Evolutionary conservation across 1,140 invertebrate species (phyloP).

Genomic region (Drosophila paulistorum): DNA sequence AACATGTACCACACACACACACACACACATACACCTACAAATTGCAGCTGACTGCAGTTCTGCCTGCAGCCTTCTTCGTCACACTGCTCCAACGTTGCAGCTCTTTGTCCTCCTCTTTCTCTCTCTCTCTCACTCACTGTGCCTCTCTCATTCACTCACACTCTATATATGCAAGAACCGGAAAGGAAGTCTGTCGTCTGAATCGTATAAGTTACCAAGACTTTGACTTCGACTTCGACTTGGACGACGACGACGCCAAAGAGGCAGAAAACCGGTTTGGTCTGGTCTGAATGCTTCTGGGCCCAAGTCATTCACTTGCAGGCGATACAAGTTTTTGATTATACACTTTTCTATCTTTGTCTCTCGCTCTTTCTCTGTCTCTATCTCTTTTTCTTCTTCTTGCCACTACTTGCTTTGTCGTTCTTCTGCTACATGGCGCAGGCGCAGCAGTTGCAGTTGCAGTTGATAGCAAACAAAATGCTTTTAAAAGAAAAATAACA

Average conservation of each 20-base stretch:
- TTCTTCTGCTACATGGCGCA: constrained; percentile 24
- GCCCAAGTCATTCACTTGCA: constrained; percentile 78
- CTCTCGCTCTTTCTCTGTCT: not conserved
- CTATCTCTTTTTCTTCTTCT: not conserved
- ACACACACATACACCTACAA: constrained; percentile 21
- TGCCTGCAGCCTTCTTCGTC: constrained; percentile 9
- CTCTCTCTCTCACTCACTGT: not conserved
- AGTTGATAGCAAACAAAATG: constrained; percentile 18
- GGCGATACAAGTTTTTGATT: constrained; percentile 62
- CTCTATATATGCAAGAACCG: constrained; percentile 63
- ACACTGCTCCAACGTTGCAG: not conserved
- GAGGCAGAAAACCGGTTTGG: constrained; percentile 49
- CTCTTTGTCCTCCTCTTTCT: not conserved
- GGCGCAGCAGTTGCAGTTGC: constrained; percentile 22
- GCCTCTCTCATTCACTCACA: not conserved
- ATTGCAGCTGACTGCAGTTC: constrained; percentile 72
- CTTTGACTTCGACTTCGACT: constrained; percentile 58
- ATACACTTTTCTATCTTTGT: constrained; percentile 8
- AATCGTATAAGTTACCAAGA: constrained; percentile 77
- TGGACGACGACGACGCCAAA: constrained; percentile 14
- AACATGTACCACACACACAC: not conserved
- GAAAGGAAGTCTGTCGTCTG: constrained; percentile 64
- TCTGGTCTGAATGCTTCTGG: constrained; percentile 60
- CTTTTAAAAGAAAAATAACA: not conserved
- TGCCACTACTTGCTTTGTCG: constrained; percentile 8